phyloP scores from a whole-genome alignment of 1,140 invertebrate species.

The Dendroctonus valens region DNA sequence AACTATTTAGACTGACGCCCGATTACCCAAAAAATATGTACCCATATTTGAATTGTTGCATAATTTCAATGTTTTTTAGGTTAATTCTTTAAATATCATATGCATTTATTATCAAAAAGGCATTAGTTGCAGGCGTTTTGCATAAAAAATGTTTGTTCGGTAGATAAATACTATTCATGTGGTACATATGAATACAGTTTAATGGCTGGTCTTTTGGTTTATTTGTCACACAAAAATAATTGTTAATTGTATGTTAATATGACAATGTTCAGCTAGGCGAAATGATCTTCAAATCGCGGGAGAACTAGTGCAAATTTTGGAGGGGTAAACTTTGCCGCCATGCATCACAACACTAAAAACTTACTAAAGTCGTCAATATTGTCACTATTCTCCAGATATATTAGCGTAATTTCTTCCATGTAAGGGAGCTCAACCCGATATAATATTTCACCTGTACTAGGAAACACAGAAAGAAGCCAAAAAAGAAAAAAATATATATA shows the following conservation, averaged over 20 bases:
- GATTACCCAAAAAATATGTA: too few species aligned
- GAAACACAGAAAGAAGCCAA: conserved; percentile 61
- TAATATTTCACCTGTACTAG: conserved; percentile 81
- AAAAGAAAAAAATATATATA: conserved; percentile 52
- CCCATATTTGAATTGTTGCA: too few species aligned
- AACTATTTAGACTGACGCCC: too few species aligned
- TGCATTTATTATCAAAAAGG: too few species aligned
- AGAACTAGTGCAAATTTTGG: conserved; percentile 36
- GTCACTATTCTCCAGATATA: conserved; percentile 79
- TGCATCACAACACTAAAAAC: conserved; percentile 58
- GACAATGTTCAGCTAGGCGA: conserved; percentile 19
- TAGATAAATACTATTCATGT: too few species aligned
- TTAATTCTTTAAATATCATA: too few species aligned
- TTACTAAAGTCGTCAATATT: conserved; percentile 65
- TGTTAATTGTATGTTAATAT: conserved; percentile 21
- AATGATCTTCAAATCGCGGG: conserved; percentile 36
- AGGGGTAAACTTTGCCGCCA: conserved; percentile 41
- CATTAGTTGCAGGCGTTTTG: too few species aligned
- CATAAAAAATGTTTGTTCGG: too few species aligned
- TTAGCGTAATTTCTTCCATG: conserved; percentile 86
- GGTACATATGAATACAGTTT: background rate
- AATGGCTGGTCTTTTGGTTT: background rate
- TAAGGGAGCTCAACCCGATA: conserved; percentile 85
- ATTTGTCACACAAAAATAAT: conserved; percentile 1
- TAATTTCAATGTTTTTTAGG: too few species aligned